These are phyloP conservation scores for Lepisosteus osseus DNA, from an alignment of 2,113 vertebrate genomes.

Conservation along the genomic window DNA sequence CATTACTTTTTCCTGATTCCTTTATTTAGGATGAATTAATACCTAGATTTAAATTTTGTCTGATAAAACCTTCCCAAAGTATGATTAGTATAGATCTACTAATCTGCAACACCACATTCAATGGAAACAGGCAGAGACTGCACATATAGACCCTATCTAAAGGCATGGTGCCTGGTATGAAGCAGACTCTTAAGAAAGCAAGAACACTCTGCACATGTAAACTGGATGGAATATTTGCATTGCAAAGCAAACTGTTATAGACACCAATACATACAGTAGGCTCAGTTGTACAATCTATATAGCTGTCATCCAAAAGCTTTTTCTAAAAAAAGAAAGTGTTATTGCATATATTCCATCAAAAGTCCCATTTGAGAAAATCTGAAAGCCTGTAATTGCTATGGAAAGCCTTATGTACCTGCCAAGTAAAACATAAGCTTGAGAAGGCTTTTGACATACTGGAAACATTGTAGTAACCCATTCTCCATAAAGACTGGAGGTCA, in stretches of 20 bases:
- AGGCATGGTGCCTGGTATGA: not conserved
- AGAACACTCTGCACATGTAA: not conserved
- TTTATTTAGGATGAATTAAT: too few species aligned
- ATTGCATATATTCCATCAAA: slow-evolving; percentile 59
- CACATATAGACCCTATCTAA: not conserved
- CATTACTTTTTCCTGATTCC: too few species aligned
- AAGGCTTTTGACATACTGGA: slow-evolving; percentile 69
- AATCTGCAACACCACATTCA: not conserved
- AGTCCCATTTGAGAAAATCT: slow-evolving; percentile 66
- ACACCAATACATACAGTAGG: slow-evolving; percentile 22
- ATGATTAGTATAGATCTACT: not conserved
- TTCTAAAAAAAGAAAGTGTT: slow-evolving; percentile 59
- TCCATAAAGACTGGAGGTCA: slow-evolving; percentile 38
- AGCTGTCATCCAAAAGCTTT: slow-evolving; percentile 48
- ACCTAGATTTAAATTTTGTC: too few species aligned
- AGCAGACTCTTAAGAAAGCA: not conserved
- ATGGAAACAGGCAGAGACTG: not conserved
- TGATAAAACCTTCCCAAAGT: too few species aligned
- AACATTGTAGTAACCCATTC: slow-evolving; percentile 66
- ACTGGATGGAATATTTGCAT: not conserved
- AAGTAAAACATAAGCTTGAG: slow-evolving; percentile 63
- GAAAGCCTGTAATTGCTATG: slow-evolving; percentile 65
- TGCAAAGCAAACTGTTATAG: not conserved
- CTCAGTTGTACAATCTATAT: slow-evolving; percentile 47
- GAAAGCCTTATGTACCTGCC: slow-evolving; percentile 59